Evolutionary conservation across 2,888 invertebrate species (phyloP).

Genomic region (Melanostoma scalare): DNA sequence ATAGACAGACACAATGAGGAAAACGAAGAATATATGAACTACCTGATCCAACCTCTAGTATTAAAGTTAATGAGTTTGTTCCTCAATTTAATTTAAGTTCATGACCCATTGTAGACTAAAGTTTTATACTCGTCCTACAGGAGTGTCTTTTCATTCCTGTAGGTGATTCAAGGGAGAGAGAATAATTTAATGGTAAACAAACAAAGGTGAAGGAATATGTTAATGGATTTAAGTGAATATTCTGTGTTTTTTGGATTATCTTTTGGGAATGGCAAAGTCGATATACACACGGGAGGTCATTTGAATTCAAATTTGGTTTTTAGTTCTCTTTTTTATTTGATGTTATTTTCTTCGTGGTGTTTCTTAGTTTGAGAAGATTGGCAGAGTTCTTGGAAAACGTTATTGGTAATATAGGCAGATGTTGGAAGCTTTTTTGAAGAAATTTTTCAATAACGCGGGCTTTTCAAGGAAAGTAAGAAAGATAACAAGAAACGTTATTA

Average conservation of each 20-base stretch:
- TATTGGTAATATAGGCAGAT: too few species aligned
- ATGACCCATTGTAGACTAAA: constrained; percentile 30
- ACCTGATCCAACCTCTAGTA: not conserved
- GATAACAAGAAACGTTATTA: too few species aligned
- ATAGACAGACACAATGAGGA: constrained; percentile 5
- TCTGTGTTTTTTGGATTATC: constrained; percentile 23
- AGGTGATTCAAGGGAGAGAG: constrained; percentile 21
- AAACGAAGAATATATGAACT: constrained; percentile 8
- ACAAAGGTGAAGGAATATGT: not conserved
- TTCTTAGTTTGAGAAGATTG: too few species aligned
- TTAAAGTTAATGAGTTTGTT: constrained; percentile 68
- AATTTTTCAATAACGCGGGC: too few species aligned
- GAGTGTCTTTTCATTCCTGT: constrained; percentile 8
- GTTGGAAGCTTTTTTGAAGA: too few species aligned
- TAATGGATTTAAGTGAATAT: constrained; percentile 41
- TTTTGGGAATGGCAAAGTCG: too few species aligned
- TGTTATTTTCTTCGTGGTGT: too few species aligned
- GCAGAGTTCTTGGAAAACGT: too few species aligned
- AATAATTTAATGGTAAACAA: not conserved
- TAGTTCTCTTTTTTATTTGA: too few species aligned
- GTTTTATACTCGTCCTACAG: constrained; percentile 35
- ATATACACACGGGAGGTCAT: too few species aligned
- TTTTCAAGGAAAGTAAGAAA: too few species aligned
- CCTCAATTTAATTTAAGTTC: constrained; percentile 66
- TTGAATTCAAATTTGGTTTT: too few species aligned